These are phyloP conservation scores for Chymomyza fuscimana DNA, from an alignment of 2,888 invertebrate species.

Conservation along the genomic window DNA sequence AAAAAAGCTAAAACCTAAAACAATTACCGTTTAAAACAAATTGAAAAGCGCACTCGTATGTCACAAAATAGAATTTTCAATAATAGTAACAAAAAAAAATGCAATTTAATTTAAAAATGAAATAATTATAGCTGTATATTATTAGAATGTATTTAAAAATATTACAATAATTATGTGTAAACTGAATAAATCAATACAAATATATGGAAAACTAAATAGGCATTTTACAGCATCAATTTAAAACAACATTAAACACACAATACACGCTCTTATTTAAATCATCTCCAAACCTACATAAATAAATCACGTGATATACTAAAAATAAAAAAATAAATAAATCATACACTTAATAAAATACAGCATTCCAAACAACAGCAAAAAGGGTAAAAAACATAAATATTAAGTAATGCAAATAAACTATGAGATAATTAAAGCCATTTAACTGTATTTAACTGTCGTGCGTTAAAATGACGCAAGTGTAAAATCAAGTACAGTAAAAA, in stretches of 20 bases:
- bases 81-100: conserved; percentile 7
- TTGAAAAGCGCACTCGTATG: conserved; percentile 11
- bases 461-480: conserved; percentile 1
- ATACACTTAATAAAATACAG: background rate
- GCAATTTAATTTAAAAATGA: conserved; percentile 35
- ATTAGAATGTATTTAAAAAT: conserved; percentile 23
- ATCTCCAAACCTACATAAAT: conserved; percentile 4
- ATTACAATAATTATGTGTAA: conserved; percentile 35
- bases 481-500: background rate
- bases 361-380: background rate
- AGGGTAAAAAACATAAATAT: conserved; percentile 4
- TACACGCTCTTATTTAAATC: background rate
- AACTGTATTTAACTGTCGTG: conserved; percentile 21
- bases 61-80: background rate
- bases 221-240: conserved; percentile 32
- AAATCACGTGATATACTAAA: conserved; percentile 1
- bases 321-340: background rate
- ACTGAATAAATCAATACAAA: conserved; percentile 36
- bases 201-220: conserved; percentile 31
- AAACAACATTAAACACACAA: background rate
- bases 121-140: conserved; percentile 47
- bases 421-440: conserved; percentile 10
- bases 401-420: background rate
- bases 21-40: conserved; percentile 11
- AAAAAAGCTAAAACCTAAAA: conserved; percentile 17